A percentile compares a stretch with the other conserved stretches of the same genome.
These are phyloP conservation scores for Leiothrix lutea DNA, from an alignment of 2,113 vertebrate species.

Conservation along the genomic window DNA sequence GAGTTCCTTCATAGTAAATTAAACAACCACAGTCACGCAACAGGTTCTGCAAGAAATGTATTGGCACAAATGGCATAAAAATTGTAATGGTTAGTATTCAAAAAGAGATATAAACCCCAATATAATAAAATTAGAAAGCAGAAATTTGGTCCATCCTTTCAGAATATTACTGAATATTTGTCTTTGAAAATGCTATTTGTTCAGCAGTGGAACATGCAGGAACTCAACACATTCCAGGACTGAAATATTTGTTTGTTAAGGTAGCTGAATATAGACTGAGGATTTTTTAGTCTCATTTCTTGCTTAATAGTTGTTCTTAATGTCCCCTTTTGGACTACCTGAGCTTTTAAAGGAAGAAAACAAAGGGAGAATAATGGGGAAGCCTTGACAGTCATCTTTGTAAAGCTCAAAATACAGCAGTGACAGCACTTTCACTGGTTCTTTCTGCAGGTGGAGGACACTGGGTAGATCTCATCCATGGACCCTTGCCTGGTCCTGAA, in stretches of 20 bases:
- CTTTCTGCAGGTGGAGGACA: background rate
- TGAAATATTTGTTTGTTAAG: background rate
- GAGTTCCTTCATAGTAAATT: background rate
- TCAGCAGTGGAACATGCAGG: background rate
- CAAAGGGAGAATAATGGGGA: background rate
- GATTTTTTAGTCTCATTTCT: background rate
- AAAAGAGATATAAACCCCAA: accelerated
- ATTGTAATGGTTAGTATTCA: background rate
- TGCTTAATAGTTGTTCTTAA: background rate
- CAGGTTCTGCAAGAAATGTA: background rate
- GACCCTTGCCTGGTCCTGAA: background rate
- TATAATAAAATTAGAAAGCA: background rate
- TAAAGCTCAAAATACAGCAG: background rate
- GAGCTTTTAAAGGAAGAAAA: background rate
- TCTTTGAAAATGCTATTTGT: background rate
- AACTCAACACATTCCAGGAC: background rate
- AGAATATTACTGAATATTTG: background rate
- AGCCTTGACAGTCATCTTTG: background rate
- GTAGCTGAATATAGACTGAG: background rate
- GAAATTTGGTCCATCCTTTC: background rate
- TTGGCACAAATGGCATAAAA: background rate
- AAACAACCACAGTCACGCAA: background rate
- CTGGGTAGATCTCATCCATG: background rate
- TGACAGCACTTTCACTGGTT: background rate
- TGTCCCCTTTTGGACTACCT: background rate